Evolutionary conservation across 1,140 invertebrate species (phyloP).

Genomic region (Saccostrea glomerata): DNA sequence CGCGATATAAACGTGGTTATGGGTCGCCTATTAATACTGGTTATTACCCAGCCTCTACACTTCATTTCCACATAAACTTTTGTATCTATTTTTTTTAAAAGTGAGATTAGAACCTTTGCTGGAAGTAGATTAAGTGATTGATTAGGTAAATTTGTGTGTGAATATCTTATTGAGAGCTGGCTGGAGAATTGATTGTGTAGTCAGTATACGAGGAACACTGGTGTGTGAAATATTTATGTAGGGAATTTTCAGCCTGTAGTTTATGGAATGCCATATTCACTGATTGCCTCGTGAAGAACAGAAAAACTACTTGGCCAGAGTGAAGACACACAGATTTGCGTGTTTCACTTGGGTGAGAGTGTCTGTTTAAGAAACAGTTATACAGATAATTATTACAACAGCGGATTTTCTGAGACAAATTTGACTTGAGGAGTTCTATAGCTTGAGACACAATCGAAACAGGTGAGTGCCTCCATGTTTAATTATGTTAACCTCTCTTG

Average conservation of each 20-base stretch:
- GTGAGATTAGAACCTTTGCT: slow-evolving; percentile 8
- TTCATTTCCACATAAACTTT: slow-evolving; percentile 29
- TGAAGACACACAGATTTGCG: neutral
- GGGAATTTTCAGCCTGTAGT: slow-evolving; percentile 20
- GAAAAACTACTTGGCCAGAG: slow-evolving; percentile 15
- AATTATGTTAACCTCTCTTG: slow-evolving; percentile 13
- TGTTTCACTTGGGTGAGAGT: neutral
- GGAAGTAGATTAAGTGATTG: slow-evolving; percentile 31
- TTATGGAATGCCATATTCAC: slow-evolving; percentile 30
- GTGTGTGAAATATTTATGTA: slow-evolving; percentile 38
- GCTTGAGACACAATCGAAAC: neutral
- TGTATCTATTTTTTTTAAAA: slow-evolving; percentile 20
- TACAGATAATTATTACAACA: neutral
- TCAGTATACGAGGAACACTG: slow-evolving; percentile 6
- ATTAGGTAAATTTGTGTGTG: slow-evolving; percentile 32
- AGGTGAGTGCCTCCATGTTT: slow-evolving; percentile 10
- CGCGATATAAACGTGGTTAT: slow-evolving; percentile 40
- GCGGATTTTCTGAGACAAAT: neutral
- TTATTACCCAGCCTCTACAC: slow-evolving; percentile 15
- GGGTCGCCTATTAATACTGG: slow-evolving; percentile 16
- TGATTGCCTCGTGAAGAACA: slow-evolving; percentile 30
- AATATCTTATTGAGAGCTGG: slow-evolving; percentile 14
- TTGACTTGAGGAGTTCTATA: neutral
- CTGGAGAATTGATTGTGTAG: slow-evolving; percentile 19
- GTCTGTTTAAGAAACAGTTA: neutral